Percentiles rank a stretch among this genome's conserved stretches.
Conservation (phyloP, 2,888 invertebrate genomes). For the Timandra comae region DNA sequence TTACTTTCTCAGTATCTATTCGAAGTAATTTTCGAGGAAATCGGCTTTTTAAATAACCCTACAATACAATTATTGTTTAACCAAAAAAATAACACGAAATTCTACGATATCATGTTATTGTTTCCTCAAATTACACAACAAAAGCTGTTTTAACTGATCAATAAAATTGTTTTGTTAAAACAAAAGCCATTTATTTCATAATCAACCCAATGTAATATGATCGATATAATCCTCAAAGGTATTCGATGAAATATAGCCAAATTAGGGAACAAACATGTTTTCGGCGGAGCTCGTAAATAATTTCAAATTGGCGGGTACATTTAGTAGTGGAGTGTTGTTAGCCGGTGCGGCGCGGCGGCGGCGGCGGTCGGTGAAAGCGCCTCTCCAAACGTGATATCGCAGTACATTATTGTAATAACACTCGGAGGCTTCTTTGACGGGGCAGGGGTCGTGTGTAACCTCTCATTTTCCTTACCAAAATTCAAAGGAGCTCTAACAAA, state of each 20-base stretch:
- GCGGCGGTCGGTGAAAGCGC: slow-evolving; percentile 32
- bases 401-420: slow-evolving; percentile 72
- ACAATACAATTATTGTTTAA: no score
- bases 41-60: no score
- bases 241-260: slow-evolving; percentile 18
- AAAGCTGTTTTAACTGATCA: no score
- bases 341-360: no score
- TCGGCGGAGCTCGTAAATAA: slow-evolving; percentile 17
- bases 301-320: slow-evolving; percentile 21
- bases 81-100: no score
- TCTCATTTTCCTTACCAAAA: slow-evolving; percentile 74
- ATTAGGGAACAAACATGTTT: slow-evolving; percentile 20
- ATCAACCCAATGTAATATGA: slow-evolving; percentile 11
- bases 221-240: slow-evolving; percentile 16
- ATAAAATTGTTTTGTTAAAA: slow-evolving; percentile 4
- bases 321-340: slow-evolving; percentile 16
- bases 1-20: no score
- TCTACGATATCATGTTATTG: no score
- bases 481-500: slow-evolving; percentile 73
- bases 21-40: no score
- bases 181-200: slow-evolving; percentile 10
- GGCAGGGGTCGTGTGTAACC: slow-evolving; percentile 61
- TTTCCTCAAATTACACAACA: neutral
- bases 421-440: slow-evolving; percentile 65
- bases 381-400: slow-evolving; percentile 58